Evolutionary conservation across 2,113 vertebrate species (phyloP).

Genomic region (Porphyrio hochstetteri): DNA sequence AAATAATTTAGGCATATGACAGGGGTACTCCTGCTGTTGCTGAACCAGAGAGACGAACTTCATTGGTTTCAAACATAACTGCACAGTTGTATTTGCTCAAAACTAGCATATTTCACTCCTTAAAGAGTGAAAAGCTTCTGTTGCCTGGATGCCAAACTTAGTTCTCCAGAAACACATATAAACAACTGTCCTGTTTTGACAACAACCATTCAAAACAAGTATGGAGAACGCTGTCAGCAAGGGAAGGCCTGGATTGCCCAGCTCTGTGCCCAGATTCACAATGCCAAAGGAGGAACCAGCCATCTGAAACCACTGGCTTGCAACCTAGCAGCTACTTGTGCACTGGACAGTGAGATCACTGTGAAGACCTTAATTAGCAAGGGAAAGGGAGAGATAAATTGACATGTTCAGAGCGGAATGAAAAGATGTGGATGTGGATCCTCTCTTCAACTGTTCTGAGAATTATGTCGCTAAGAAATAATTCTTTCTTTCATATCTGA

Average conservation of each 20-base stretch:
- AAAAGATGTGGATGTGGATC: constrained; percentile 63
- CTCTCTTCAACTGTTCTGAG: constrained; percentile 39
- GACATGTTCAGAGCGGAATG: constrained; percentile 42
- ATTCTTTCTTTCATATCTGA: constrained; percentile 57
- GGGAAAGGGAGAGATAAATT: constrained; percentile 20
- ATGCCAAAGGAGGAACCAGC: not conserved
- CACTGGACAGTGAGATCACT: not conserved
- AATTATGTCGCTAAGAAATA: constrained; percentile 38
- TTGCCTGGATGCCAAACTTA: not conserved
- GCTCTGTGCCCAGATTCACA: not conserved
- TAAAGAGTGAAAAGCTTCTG: not conserved
- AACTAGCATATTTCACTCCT: not conserved
- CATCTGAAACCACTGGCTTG: not conserved
- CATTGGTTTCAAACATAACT: not conserved
- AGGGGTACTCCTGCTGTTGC: not conserved
- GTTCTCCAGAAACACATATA: constrained; percentile 25
- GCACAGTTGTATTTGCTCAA: constrained; percentile 31
- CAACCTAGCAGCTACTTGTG: not conserved
- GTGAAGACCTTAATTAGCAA: not conserved
- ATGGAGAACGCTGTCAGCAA: not conserved
- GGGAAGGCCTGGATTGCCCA: not conserved
- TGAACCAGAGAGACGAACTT: not conserved
- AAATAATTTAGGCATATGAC: not conserved
- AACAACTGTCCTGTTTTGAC: not conserved
- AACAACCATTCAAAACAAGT: not conserved